Conservation (phyloP, 2,888 invertebrate species). For the Zeuzera pyrina region DNA sequence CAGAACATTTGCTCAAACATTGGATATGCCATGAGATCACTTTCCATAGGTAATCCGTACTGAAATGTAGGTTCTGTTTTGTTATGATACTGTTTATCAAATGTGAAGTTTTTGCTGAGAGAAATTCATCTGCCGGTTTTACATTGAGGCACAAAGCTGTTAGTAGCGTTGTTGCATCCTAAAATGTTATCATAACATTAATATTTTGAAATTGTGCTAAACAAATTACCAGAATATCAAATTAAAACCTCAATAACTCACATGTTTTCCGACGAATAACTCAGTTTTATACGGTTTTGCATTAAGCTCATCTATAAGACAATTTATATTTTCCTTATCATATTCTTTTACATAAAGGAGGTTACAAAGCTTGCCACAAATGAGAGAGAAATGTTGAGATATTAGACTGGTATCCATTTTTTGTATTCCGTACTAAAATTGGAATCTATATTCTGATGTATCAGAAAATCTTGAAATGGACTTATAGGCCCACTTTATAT, state of each 20-base stretch:
- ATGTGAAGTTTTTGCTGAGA: conserved; percentile 73
- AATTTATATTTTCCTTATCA: conserved; percentile 62
- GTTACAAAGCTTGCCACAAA: conserved; percentile 50
- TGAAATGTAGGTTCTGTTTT: conserved; percentile 64
- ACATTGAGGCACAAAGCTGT: conserved; percentile 46
- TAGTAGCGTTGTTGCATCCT: conserved; percentile 48
- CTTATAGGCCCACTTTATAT: too few species aligned
- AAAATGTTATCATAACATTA: conserved; percentile 4
- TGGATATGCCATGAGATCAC: conserved; percentile 57
- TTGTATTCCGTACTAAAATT: too few species aligned
- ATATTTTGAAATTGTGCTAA: conserved; percentile 2
- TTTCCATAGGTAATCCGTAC: conserved; percentile 34
- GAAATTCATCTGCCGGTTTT: conserved; percentile 59
- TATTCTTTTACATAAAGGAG: conserved; percentile 47
- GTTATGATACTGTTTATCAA: conserved; percentile 68
- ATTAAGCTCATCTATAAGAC: conserved; percentile 75
- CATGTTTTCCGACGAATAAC: conserved; percentile 56
- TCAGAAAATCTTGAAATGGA: too few species aligned
- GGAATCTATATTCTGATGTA: too few species aligned
- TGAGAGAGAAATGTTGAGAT: conserved; percentile 37
- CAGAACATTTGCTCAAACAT: conserved; percentile 49
- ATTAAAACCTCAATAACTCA: conserved; percentile 30
- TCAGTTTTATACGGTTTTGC: conserved; percentile 71
- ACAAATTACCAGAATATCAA: conserved; percentile 1
- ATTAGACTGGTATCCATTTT: conserved; percentile 30